Evolutionary conservation across 2,888 invertebrate genomes (phyloP).

Genomic region (Caenorhabditis imperialis): DNA sequence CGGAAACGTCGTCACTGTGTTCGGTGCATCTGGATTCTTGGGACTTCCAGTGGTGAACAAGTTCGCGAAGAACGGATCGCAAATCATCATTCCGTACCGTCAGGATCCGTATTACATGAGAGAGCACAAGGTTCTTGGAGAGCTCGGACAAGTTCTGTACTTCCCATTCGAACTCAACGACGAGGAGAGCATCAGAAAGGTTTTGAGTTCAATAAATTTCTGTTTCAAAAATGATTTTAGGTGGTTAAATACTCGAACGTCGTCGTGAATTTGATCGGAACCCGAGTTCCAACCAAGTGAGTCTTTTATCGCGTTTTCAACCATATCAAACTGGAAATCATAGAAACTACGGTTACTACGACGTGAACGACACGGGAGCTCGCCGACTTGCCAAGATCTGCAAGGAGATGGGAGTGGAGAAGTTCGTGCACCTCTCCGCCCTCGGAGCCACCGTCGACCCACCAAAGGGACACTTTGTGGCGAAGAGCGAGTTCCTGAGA

Average conservation of each 20-base stretch:
- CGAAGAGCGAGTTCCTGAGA: constrained; percentile 82
- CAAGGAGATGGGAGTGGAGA: constrained; percentile 87
- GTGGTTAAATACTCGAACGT: constrained; percentile 93
- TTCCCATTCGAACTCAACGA: constrained; percentile 87
- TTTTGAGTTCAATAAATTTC: background rate
- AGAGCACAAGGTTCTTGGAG: constrained; percentile 89
- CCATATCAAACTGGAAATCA: background rate
- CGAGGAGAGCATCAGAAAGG: constrained; percentile 85
- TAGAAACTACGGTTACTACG: constrained; percentile 87
- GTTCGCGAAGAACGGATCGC: constrained; percentile 82
- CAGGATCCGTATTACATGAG: constrained; percentile 86
- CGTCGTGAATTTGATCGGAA: constrained; percentile 93
- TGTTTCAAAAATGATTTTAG: constrained; percentile 21
- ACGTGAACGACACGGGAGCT: constrained; percentile 90
- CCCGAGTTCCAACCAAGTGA: constrained; percentile 89
- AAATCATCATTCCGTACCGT: constrained; percentile 91
- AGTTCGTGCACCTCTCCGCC: constrained; percentile 91
- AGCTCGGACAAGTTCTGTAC: constrained; percentile 83
- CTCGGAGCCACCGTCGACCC: constrained; percentile 87
- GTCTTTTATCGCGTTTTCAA: constrained; percentile 4
- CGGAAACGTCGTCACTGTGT: constrained; percentile 95
- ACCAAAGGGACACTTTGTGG: constrained; percentile 81
- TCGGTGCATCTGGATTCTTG: constrained; percentile 86
- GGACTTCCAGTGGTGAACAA: constrained; percentile 91
- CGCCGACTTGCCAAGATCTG: constrained; percentile 86